Conservation (phyloP, 1,140 invertebrate genomes). For the Pissodes strobi region DNA sequence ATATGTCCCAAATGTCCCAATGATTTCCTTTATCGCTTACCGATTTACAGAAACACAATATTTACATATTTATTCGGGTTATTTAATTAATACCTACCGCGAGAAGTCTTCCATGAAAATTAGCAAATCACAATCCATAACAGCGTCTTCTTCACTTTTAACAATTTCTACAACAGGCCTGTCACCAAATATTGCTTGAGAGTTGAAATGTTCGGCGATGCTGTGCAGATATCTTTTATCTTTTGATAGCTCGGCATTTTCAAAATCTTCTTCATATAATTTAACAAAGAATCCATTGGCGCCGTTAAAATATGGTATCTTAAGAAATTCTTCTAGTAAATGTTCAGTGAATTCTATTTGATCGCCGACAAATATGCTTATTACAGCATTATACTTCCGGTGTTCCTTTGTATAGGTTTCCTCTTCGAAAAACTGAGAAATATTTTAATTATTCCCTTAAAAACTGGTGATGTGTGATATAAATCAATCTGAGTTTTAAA, state of each 20-base stretch:
- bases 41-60: too few relatives aligned
- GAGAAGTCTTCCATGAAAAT: constrained; percentile 30
- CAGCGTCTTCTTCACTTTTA: constrained; percentile 12
- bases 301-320: constrained; percentile 8
- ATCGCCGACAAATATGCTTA: background rate
- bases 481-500: too few relatives aligned
- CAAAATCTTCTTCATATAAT: constrained; percentile 7
- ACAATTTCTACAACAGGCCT: constrained; percentile 11
- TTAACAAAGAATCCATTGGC: constrained; percentile 10
- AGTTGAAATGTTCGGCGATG: background rate
- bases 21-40: too few relatives aligned
- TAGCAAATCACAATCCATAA: constrained; percentile 35
- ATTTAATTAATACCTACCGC: too few relatives aligned
- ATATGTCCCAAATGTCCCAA: too few relatives aligned
- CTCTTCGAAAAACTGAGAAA: constrained; percentile 20
- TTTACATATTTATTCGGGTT: background rate
- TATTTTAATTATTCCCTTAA: background rate
- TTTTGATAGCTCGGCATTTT: background rate
- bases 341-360: background rate
- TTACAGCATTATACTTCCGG: constrained; percentile 5
- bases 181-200: background rate
- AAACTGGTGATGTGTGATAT: background rate
- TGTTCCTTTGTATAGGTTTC: background rate
- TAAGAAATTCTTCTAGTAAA: constrained; percentile 14
- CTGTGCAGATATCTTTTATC: background rate